Evolutionary conservation across 1,140 invertebrate genomes (phyloP), one percentile per base, ranked within the genome.

Genomic region (Papilio helenus): DNA sequence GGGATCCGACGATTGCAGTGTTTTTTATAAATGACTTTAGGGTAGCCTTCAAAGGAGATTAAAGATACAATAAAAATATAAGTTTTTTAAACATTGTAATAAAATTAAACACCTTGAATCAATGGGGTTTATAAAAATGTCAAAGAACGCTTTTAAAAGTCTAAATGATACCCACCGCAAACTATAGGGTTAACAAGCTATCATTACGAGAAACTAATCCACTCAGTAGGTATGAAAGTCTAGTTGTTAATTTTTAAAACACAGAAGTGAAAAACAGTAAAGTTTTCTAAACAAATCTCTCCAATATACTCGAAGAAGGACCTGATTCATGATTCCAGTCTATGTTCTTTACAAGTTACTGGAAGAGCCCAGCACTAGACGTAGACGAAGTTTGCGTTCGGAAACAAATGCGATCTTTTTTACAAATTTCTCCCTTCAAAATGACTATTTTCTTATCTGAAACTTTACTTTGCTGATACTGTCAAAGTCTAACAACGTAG

Each of bases 1-100:
- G 77, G 83, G 81, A 84, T 68, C 73, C 61, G 80, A 34, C 61
- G 61, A 68, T 68, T 68, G 23, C 14, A 34, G 80, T 72, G 79
- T 80, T 84, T 79, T 81, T 34, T 29, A 18, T 68, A 29, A 16
- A 16, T 18, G 26, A 68, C 61, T 68, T 26, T 68, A 29, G 26
- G 26, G 10, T 29, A 3, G 5, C 14, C 29, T 68, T 34, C 14
- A 68, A 29, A 68, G 4, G 12, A 34, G 1, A 65, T 26, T 29
- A 16, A 65, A 65, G 3, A 68, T 68, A 34, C 12, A n/a, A n/a
- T 0, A 20, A 20, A 58, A 20, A 58, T 20, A 20, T 20, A 8
- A 39, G 7, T 34, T 34, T 8, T 58, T 23, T 3, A 26, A 23
- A 26, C 10, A 26, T n/a, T n/a, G n/a, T n/a, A n/a, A n/a, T 26